These are phyloP conservation scores for Solen grandis DNA, from an alignment of 1,140 invertebrate genomes.

Conservation along the genomic window DNA sequence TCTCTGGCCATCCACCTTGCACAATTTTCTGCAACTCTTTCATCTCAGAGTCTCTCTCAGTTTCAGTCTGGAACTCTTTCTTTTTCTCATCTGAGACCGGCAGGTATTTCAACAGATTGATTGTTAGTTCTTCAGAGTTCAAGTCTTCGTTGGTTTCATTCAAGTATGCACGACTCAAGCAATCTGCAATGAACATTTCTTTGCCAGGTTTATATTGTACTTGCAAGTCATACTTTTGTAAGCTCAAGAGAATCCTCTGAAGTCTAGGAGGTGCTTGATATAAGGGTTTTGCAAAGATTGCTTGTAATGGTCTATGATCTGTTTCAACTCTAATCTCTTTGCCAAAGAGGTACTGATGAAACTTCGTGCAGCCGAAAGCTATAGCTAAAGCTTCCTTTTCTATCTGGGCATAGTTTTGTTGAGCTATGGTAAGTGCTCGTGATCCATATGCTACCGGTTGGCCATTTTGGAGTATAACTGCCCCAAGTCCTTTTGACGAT, in stretches of 20 bases:
- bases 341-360: conserved; percentile 47
- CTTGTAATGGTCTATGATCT: conserved; percentile 35
- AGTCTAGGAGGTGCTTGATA: conserved; percentile 29
- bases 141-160: conserved; percentile 3
- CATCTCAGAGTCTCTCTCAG: neutral
- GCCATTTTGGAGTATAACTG: conserved; percentile 48
- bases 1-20: conserved; percentile 8
- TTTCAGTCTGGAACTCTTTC: neutral
- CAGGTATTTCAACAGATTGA: neutral
- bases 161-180: neutral
- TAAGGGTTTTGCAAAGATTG: conserved; percentile 47
- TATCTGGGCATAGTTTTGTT: conserved; percentile 15
- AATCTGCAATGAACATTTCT: conserved; percentile 15
- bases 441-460: neutral
- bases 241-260: conserved; percentile 43
- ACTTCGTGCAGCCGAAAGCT: conserved; percentile 20
- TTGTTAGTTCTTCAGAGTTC: conserved; percentile 1
- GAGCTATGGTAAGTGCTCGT: neutral
- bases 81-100: neutral
- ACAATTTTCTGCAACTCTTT: neutral
- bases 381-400: conserved; percentile 21
- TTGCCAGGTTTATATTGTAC: conserved; percentile 69
- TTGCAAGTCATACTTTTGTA: conserved; percentile 68
- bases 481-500: conserved; percentile 74
- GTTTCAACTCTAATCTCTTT: conserved; percentile 13